Evolutionary conservation across 2,113 vertebrate species (phyloP).

Genomic region (Brevimyrus niger): DNA sequence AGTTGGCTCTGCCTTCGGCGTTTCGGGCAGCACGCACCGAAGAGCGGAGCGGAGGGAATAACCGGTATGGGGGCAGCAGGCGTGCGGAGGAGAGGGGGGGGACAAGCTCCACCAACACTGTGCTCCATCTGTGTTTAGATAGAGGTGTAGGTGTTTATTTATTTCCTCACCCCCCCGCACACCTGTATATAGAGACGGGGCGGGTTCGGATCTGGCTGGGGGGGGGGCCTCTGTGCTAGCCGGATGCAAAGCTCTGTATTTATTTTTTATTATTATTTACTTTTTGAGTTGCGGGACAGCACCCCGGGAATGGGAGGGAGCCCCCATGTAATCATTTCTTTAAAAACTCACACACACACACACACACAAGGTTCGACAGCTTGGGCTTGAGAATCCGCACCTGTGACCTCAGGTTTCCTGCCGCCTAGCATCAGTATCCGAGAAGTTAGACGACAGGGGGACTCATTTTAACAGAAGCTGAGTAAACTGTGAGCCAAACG

Average conservation of each 20-base stretch:
- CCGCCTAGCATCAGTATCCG: background rate
- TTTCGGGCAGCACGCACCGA: background rate
- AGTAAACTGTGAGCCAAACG: background rate
- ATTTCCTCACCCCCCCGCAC: slow-evolving; percentile 39
- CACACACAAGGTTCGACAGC: background rate
- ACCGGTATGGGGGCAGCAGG: slow-evolving; percentile 10
- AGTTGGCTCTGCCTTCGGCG: background rate
- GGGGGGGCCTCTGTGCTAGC: background rate
- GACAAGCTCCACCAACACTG: slow-evolving; percentile 34
- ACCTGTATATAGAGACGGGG: slow-evolving; percentile 43
- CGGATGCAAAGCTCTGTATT: slow-evolving; percentile 17
- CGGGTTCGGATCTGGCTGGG: slow-evolving; percentile 37
- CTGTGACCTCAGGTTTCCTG: background rate
- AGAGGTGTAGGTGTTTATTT: slow-evolving; percentile 50
- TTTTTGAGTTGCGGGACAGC: slow-evolving; percentile 28
- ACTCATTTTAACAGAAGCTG: background rate
- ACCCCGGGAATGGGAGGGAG: background rate
- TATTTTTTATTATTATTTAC: slow-evolving; percentile 39
- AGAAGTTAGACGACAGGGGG: background rate
- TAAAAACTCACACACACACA: background rate
- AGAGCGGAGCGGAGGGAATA: slow-evolving; percentile 10
- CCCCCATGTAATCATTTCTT: background rate
- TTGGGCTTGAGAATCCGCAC: background rate
- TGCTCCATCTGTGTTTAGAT: slow-evolving; percentile 47
- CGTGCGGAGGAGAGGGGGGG: background rate